phyloP scores from a whole-genome alignment of 1,140 invertebrate genomes.

The Atta texana region DNA sequence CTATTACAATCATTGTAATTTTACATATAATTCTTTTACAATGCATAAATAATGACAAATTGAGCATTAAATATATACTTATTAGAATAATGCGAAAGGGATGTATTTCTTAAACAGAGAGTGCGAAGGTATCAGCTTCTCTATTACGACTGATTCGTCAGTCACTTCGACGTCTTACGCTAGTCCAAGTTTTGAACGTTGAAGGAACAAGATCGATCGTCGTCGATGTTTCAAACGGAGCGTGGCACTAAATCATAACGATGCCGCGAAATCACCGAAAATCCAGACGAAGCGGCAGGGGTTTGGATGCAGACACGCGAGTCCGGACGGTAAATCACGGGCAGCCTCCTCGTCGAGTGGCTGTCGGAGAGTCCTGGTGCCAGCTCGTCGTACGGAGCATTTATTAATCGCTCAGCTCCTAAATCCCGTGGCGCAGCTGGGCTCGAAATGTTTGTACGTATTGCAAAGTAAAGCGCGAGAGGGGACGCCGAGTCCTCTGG shows the following conservation, averaged over 20 bases:
- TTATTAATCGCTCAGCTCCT: slow-evolving; percentile 79
- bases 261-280: slow-evolving; percentile 72
- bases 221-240: slow-evolving; percentile 68
- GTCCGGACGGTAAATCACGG: slow-evolving; percentile 74
- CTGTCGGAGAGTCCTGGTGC: slow-evolving; percentile 76
- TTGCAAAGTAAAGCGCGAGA: slow-evolving; percentile 76
- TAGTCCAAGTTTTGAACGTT: slow-evolving; percentile 4
- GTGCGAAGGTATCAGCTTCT: neutral
- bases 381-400: slow-evolving; percentile 75
- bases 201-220: slow-evolving; percentile 64
- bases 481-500: slow-evolving; percentile 72
- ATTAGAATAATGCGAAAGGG: slow-evolving; percentile 63
- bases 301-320: slow-evolving; percentile 75
- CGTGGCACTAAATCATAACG: slow-evolving; percentile 72
- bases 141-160: neutral
- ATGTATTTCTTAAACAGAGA: slow-evolving; percentile 18
- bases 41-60: neutral
- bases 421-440: slow-evolving; percentile 77
- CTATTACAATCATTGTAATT: too few relatives aligned
- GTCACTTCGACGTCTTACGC: slow-evolving; percentile 9
- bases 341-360: slow-evolving; percentile 74
- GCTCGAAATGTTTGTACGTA: slow-evolving; percentile 78
- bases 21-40: too few relatives aligned
- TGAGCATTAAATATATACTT: neutral
- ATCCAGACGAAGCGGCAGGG: slow-evolving; percentile 70